Conservation (phyloP, 2,797 vertebrate genomes). For the Antrozous pallidus region DNA sequence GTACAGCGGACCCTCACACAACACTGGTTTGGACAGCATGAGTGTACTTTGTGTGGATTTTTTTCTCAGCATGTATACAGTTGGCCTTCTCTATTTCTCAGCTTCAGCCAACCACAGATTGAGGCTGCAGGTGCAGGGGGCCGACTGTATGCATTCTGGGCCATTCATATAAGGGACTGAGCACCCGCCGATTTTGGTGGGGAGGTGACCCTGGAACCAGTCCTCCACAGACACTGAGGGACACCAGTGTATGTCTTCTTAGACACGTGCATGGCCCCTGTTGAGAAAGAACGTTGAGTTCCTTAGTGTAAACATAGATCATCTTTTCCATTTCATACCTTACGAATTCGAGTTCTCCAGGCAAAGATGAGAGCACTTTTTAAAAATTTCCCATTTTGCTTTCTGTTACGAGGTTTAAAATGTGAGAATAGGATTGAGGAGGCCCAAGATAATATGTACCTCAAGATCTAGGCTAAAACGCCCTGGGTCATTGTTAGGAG, state of each 20-base stretch:
- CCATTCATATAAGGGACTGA: background rate
- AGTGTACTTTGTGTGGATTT: background rate
- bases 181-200: background rate
- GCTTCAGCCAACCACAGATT: background rate
- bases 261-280: background rate
- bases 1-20: background rate
- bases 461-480: background rate
- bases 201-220: background rate
- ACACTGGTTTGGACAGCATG: background rate
- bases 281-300: constrained; percentile 40
- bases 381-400: background rate
- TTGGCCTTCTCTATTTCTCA: background rate
- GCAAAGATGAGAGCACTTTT: background rate
- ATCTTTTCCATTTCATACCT: background rate
- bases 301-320: background rate
- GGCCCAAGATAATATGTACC: background rate
- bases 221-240: background rate
- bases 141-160: background rate
- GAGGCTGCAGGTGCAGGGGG: background rate
- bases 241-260: background rate
- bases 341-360: background rate
- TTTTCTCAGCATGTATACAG: background rate
- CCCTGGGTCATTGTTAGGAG: background rate
- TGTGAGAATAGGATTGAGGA: background rate
- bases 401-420: constrained; percentile 36